These are phyloP conservation scores for Pithecia hirsuta DNA, from an alignment of 2,797 vertebrate genomes.

Conservation along the genomic window DNA sequence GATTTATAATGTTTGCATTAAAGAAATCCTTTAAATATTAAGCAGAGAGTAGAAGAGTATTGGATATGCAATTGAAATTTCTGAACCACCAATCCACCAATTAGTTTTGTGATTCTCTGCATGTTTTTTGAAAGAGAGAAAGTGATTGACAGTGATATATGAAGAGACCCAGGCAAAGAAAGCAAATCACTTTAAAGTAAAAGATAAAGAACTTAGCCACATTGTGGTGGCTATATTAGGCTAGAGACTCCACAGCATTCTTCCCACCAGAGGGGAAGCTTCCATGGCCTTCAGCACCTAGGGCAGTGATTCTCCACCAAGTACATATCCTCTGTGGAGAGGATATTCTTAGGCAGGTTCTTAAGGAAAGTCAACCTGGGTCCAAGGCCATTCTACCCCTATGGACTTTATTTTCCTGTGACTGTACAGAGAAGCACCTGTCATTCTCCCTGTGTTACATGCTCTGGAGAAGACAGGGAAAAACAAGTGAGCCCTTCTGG, in stretches of 20 bases:
- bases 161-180: background rate
- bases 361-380: background rate
- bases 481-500: background rate
- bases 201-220: background rate
- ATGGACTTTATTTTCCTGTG: background rate
- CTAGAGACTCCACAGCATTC: background rate
- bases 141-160: constrained; percentile 41
- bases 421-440: background rate
- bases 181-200: constrained; percentile 9
- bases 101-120: constrained; percentile 11
- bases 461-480: background rate
- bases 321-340: background rate
- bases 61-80: constrained; percentile 45
- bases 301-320: background rate
- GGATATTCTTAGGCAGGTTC: background rate
- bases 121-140: constrained; percentile 10
- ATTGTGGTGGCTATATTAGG: background rate
- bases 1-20: constrained; percentile 47
- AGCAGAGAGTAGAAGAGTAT: constrained; percentile 27
- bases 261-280: background rate
- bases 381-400: background rate
- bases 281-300: background rate
- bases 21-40: constrained; percentile 64
- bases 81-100: constrained; percentile 10
- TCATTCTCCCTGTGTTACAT: background rate